These are phyloP conservation scores for Drosophila guanche DNA, from an alignment of 1,140 invertebrate species.

Conservation along the genomic window DNA sequence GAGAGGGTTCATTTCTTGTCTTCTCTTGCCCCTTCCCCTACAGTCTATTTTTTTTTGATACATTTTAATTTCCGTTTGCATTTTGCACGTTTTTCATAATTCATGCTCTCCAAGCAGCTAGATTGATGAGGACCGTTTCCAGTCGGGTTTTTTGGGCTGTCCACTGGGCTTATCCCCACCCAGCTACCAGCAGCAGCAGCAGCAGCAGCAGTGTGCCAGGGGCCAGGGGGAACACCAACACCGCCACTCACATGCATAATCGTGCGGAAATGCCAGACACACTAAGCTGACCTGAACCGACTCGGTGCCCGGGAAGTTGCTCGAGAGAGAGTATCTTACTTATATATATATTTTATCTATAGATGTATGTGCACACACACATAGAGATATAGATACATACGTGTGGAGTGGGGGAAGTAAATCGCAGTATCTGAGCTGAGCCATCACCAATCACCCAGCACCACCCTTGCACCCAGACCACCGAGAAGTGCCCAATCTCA, in stretches of 20 bases:
- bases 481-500: slow-evolving; percentile 20
- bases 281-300: slow-evolving; percentile 74
- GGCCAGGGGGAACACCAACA: slow-evolving; percentile 20
- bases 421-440: slow-evolving; percentile 52
- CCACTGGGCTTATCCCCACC: slow-evolving; percentile 53
- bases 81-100: slow-evolving; percentile 81
- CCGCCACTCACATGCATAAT: slow-evolving; percentile 71
- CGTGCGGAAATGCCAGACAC: slow-evolving; percentile 77
- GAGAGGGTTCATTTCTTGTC: slow-evolving; percentile 22
- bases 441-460: slow-evolving; percentile 56
- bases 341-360: slow-evolving; percentile 41
- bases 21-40: slow-evolving; percentile 5
- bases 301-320: slow-evolving; percentile 15
- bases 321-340: slow-evolving; percentile 63
- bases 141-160: slow-evolving; percentile 36
- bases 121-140: slow-evolving; percentile 73
- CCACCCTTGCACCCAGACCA: slow-evolving; percentile 20
- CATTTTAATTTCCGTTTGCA: slow-evolving; percentile 82
- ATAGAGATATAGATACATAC: slow-evolving; percentile 23
- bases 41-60: slow-evolving; percentile 54
- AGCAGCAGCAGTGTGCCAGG: slow-evolving; percentile 1
- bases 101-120: slow-evolving; percentile 78
- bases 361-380: slow-evolving; percentile 6
- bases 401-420: slow-evolving; percentile 37
- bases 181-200: not conserved